Evolutionary conservation across 2,888 invertebrate genomes (phyloP).

Genomic region (Tolmerus cingulatus): DNA sequence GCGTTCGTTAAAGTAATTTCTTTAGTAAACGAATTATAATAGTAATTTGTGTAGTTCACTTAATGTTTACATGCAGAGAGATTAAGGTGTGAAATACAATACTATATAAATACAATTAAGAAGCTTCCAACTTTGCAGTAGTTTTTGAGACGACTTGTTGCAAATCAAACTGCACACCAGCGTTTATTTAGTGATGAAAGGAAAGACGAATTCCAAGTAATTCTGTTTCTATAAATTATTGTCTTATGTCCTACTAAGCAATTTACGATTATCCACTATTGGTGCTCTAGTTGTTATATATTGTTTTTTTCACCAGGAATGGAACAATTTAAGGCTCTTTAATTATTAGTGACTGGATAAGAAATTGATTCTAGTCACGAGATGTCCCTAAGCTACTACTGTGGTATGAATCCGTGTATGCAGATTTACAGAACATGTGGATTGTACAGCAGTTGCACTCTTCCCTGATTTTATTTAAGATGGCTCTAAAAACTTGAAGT

Average conservation of each 20-base stretch:
- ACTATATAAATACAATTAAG: no score
- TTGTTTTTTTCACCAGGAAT: neutral
- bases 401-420: conserved; percentile 14
- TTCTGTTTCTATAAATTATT: no score
- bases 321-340: neutral
- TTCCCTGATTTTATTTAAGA: neutral
- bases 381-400: conserved; percentile 18
- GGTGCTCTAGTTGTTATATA: neutral
- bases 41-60: no score
- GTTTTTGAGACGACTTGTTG: no score
- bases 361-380: conserved; percentile 46
- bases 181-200: no score
- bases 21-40: no score
- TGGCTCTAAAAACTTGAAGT: neutral
- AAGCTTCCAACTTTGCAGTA: no score
- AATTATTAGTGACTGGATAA: conserved; percentile 42
- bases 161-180: no score
- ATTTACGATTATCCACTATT: neutral
- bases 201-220: no score
- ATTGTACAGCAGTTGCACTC: neutral
- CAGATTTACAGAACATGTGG: conserved; percentile 1
- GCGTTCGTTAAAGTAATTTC: no score
- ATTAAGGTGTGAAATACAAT: no score
- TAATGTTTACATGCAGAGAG: no score
- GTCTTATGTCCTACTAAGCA: neutral